Evolutionary conservation across 1,140 invertebrate species (phyloP).

Genomic region (Ditylenchus dipsaci): DNA sequence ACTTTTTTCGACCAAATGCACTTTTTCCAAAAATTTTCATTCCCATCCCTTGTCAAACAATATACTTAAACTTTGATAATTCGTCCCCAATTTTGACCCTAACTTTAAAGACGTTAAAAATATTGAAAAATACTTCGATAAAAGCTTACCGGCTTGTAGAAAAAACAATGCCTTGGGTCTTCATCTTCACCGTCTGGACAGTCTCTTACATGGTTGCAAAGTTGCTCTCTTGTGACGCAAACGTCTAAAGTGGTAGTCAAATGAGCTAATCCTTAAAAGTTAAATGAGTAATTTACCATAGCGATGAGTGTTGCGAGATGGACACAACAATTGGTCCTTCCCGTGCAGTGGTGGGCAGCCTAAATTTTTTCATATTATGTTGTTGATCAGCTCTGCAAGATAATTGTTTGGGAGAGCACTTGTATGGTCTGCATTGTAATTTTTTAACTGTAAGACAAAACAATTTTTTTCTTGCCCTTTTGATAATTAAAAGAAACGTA

Average conservation of each 20-base stretch:
- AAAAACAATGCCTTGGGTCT: slow-evolving; percentile 54
- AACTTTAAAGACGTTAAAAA: neutral
- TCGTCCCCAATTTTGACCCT: neutral
- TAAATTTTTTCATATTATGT: slow-evolving; percentile 19
- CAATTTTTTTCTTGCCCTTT: neutral
- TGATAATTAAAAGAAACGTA: neutral
- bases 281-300: slow-evolving; percentile 26
- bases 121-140: neutral
- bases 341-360: slow-evolving; percentile 45
- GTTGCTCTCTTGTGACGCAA: slow-evolving; percentile 57
- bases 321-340: slow-evolving; percentile 47
- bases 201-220: slow-evolving; percentile 58
- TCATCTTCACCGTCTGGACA: slow-evolving; percentile 60
- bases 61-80: neutral
- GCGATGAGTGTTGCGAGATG: slow-evolving; percentile 35
- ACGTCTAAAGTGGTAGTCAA: slow-evolving; percentile 20
- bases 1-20: too few relatives aligned
- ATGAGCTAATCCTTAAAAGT: neutral
- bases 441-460: neutral
- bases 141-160: slow-evolving; percentile 52
- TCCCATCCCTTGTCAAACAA: neutral
- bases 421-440: too few relatives aligned
- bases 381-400: neutral
- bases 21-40: too few relatives aligned
- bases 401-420: too few relatives aligned